A percentile compares a stretch with the other conserved stretches of the same genome.
These are phyloP conservation scores for Brachyalestes nurse DNA, from an alignment of 2,797 vertebrate genomes.

Conservation along the genomic window DNA sequence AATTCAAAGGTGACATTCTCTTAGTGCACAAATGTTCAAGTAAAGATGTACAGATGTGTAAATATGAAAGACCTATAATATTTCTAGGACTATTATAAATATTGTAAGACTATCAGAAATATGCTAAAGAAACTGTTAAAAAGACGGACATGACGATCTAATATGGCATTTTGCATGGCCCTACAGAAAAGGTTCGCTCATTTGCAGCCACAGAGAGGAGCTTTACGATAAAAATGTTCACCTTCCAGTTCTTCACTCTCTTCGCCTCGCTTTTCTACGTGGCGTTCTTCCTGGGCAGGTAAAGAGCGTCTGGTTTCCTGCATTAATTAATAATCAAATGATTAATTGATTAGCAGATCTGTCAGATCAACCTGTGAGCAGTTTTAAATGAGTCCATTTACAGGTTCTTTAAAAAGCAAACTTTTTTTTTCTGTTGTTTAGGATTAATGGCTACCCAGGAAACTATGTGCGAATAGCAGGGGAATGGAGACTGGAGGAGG, in stretches of 20 bases:
- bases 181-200: conserved; percentile 86
- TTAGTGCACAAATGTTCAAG: no score
- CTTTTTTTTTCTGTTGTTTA: conserved; percentile 59
- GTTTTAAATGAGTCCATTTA: no score
- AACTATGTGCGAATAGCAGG: conserved; percentile 89
- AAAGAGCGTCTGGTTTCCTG: conserved; percentile 49
- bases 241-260: conserved; percentile 93
- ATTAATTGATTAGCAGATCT: neutral
- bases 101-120: no score
- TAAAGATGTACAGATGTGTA: no score
- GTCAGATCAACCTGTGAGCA: neutral
- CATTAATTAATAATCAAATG: neutral
- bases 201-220: conserved; percentile 85
- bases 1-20: no score
- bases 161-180: neutral
- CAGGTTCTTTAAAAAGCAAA: neutral
- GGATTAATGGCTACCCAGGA: conserved; percentile 93
- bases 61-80: no score
- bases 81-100: no score
- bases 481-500: conserved; percentile 93
- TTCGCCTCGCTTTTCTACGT: conserved; percentile 95
- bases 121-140: no score
- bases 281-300: conserved; percentile 96
- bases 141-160: neutral
- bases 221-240: conserved; percentile 93